Evolutionary conservation across 2,113 vertebrate genomes (phyloP).

Genomic region (Sisor rabdophorus): DNA sequence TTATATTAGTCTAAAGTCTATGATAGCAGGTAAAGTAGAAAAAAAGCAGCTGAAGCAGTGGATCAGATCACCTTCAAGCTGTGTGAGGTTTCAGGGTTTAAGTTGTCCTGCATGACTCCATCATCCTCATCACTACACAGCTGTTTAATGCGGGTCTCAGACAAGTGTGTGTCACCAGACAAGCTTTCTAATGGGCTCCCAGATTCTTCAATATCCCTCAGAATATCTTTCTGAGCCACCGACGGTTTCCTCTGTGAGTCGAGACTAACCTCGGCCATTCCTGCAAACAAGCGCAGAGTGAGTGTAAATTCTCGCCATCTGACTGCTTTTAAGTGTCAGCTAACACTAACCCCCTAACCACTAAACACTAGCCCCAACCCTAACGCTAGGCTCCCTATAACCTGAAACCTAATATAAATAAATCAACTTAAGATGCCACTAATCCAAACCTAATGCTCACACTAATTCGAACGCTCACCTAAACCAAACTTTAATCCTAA

Average conservation of each 20-base stretch:
- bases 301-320: background rate
- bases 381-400: no score
- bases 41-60: background rate
- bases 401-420: no score
- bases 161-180: slow-evolving; percentile 44
- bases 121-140: slow-evolving; percentile 26
- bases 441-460: no score
- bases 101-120: slow-evolving; percentile 15
- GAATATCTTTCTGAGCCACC: slow-evolving; percentile 54
- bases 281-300: slow-evolving; percentile 65
- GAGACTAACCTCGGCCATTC: slow-evolving; percentile 75
- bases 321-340: background rate
- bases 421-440: no score
- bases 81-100: slow-evolving; percentile 16
- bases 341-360: no score
- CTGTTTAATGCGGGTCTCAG: slow-evolving; percentile 41
- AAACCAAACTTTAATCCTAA: no score
- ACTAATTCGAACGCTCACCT: no score
- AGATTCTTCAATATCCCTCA: slow-evolving; percentile 49
- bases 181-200: slow-evolving; percentile 42
- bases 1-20: background rate
- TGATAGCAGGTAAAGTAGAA: background rate
- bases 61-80: slow-evolving; percentile 35
- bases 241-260: slow-evolving; percentile 59
- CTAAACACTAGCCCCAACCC: no score